Evolutionary conservation across 2,797 vertebrate genomes (phyloP).

Genomic region (Lacerta agilis): DNA sequence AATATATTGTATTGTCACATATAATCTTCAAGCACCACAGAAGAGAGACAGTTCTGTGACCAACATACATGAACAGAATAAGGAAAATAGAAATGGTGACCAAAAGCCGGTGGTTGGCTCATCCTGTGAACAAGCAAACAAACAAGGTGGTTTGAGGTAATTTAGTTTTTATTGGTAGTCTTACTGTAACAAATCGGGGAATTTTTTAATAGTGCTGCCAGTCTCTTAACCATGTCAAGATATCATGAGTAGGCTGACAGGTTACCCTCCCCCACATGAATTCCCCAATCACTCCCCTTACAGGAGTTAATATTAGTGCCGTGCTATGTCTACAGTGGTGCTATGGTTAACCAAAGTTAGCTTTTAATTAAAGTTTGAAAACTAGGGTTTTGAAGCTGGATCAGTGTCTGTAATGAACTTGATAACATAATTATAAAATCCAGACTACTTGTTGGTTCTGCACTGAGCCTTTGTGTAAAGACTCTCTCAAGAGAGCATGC

Average conservation of each 20-base stretch:
- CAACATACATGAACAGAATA: slow-evolving; percentile 17
- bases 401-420: background rate
- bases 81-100: slow-evolving; percentile 55
- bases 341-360: background rate
- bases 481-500: too few relatives aligned
- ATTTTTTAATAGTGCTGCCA: background rate
- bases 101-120: background rate
- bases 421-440: too few relatives aligned
- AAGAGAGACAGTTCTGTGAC: background rate
- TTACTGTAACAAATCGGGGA: background rate
- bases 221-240: background rate
- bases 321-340: too few relatives aligned
- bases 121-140: background rate
- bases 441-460: too few relatives aligned
- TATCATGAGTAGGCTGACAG: background rate
- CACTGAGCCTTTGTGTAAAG: too few relatives aligned
- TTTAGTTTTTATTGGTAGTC: background rate
- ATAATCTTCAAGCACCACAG: slow-evolving; percentile 49
- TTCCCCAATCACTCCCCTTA: background rate
- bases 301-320: background rate
- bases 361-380: background rate
- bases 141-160: slow-evolving; percentile 20
- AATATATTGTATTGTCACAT: slow-evolving; percentile 36
- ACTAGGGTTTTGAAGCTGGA: background rate
- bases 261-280: background rate